These are phyloP conservation scores for Apodemia duryi DNA, from an alignment of 2,888 invertebrate species.

Conservation along the genomic window DNA sequence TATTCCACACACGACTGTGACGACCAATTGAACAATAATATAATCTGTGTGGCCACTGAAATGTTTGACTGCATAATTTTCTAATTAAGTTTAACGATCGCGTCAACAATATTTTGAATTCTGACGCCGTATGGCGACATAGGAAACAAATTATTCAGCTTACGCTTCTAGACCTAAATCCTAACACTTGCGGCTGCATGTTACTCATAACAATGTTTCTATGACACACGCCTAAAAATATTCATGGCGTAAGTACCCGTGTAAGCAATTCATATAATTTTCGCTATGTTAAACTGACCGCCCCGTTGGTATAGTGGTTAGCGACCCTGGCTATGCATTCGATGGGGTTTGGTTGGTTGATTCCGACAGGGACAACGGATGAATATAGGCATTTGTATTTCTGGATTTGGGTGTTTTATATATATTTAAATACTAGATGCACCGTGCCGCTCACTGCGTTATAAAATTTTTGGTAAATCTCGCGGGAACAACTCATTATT, in stretches of 20 bases:
- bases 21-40: background rate
- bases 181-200: slow-evolving; percentile 6
- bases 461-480: too few species aligned
- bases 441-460: too few species aligned
- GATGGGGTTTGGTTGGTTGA: too few species aligned
- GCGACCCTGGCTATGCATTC: too few species aligned
- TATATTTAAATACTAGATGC: too few species aligned
- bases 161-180: slow-evolving; percentile 12
- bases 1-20: too few species aligned
- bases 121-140: slow-evolving; percentile 6
- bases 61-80: slow-evolving; percentile 9
- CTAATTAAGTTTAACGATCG: slow-evolving; percentile 7
- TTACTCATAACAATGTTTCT: slow-evolving; percentile 10
- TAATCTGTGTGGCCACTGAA: background rate
- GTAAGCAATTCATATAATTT: background rate
- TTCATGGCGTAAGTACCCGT: background rate
- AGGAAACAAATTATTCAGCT: slow-evolving; percentile 13
- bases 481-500: too few species aligned
- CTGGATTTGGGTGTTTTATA: too few species aligned
- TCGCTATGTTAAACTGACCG: too few species aligned
- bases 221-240: slow-evolving; percentile 9
- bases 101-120: slow-evolving; percentile 13
- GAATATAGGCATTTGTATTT: too few species aligned
- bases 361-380: too few species aligned
- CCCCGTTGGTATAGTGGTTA: too few species aligned